A percentile compares a stretch with the other conserved stretches of the same genome.
phyloP scores from a whole-genome alignment of 2,888 invertebrate species.

The Nomada flava region DNA sequence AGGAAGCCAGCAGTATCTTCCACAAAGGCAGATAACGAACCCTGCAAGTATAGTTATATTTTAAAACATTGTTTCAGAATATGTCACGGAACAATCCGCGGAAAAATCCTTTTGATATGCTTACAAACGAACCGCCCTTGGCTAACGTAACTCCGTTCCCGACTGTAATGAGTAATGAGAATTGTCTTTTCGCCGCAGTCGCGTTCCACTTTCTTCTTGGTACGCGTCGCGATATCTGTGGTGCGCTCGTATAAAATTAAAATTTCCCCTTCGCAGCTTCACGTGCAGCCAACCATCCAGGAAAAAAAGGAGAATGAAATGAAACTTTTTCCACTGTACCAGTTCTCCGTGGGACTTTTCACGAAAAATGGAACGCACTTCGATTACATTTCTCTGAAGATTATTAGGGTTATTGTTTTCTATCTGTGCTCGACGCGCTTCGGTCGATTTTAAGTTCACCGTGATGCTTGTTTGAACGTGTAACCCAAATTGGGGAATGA shows the following conservation, averaged over 20 bases:
- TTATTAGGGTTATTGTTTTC: neutral
- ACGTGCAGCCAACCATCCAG: neutral
- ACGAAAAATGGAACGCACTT: neutral
- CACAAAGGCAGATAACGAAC: neutral
- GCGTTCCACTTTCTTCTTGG: neutral
- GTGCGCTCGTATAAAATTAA: conserved; percentile 28
- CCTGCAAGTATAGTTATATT: neutral
- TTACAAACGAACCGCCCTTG: conserved; percentile 5
- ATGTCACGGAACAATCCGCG: neutral
- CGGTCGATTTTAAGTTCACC: too few relatives aligned
- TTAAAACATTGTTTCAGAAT: neutral
- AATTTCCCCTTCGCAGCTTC: conserved; percentile 23
- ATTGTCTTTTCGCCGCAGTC: conserved; percentile 16
- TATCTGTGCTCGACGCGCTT: too few relatives aligned
- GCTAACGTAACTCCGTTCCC: conserved; percentile 2
- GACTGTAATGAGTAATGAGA: conserved; percentile 31
- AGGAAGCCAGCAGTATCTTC: neutral
- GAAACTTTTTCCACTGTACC: neutral
- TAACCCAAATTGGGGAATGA: too few relatives aligned
- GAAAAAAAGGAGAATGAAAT: neutral
- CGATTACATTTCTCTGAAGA: conserved; percentile 29
- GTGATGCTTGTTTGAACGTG: too few relatives aligned
- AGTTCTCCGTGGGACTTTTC: neutral
- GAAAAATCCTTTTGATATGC: neutral
- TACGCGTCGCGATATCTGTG: neutral